A percentile compares a stretch with the other conserved stretches of the same genome.
Evolutionary conservation across 2,888 invertebrate species (phyloP).

Genomic region (Phymatocera aterrima): DNA sequence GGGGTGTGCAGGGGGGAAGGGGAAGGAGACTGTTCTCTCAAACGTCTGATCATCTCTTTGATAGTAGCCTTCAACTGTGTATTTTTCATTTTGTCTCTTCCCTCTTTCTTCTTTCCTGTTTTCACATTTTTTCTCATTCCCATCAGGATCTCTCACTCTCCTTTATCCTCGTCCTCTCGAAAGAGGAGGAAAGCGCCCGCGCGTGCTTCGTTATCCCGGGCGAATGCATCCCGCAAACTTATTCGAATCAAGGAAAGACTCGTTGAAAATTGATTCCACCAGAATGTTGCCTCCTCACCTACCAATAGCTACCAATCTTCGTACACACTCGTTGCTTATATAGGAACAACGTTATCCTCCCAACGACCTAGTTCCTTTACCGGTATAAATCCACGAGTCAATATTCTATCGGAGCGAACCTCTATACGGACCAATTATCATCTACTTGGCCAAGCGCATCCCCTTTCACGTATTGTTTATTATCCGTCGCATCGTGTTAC

Average conservation of each 20-base stretch:
- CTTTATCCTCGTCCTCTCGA: neutral
- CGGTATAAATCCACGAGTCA: no score
- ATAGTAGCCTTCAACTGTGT: slow-evolving; percentile 5
- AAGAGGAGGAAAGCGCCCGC: slow-evolving; percentile 30
- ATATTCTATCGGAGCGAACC: no score
- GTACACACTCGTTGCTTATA: neutral
- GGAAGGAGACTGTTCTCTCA: slow-evolving; percentile 2
- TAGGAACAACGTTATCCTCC: neutral
- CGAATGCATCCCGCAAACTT: slow-evolving; percentile 36
- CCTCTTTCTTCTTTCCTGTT: neutral
- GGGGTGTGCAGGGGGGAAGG: slow-evolving; percentile 49
- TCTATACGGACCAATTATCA: no score
- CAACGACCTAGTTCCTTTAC: no score
- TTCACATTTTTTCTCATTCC: neutral
- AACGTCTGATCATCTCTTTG: slow-evolving; percentile 35
- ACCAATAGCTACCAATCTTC: neutral
- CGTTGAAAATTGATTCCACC: slow-evolving; percentile 23
- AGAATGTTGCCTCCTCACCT: neutral
- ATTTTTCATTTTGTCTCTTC: slow-evolving; percentile 28
- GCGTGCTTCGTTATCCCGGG: slow-evolving; percentile 38
- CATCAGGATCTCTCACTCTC: slow-evolving; percentile 6
- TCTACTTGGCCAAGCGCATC: no score
- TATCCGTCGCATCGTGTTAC: no score
- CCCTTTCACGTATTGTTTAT: no score
- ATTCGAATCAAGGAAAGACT: slow-evolving; percentile 29